Evolutionary conservation across 92 coral and sea anemone species (phyloP).

Genomic region (Epizoanthus illoricatus): DNA sequence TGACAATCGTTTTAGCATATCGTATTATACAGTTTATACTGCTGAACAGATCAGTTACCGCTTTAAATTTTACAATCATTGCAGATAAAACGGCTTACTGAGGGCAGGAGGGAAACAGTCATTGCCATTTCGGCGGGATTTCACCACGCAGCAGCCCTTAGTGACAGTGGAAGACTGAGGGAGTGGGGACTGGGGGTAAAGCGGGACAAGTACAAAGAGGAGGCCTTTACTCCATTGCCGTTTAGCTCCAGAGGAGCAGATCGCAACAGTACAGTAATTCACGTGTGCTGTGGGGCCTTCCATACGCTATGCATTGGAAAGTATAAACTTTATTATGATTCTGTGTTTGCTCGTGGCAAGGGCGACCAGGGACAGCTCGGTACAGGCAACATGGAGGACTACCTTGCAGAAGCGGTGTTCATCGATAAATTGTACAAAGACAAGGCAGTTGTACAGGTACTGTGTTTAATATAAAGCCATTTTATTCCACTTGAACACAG

Average conservation of each 20-base stretch:
- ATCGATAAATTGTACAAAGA: neutral
- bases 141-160: constrained; percentile 62
- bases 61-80: neutral
- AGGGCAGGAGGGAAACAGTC: neutral
- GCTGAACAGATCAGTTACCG: too few species aligned
- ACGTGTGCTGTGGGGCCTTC: constrained; percentile 66
- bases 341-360: constrained; percentile 62
- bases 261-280: constrained; percentile 42
- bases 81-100: neutral
- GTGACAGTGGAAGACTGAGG: constrained; percentile 46
- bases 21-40: too few species aligned
- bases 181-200: constrained; percentile 59
- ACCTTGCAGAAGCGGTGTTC: constrained; percentile 2
- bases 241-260: constrained; percentile 41
- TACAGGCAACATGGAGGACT: constrained; percentile 23
- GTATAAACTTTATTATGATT: constrained; percentile 18
- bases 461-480: neutral
- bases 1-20: too few species aligned
- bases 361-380: constrained; percentile 67
- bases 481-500: too few species aligned
- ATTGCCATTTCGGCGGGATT: constrained; percentile 54
- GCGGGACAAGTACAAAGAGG: constrained; percentile 20
- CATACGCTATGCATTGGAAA: constrained; percentile 57
- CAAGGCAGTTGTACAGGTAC: constrained; percentile 8
- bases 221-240: constrained; percentile 15